Evolutionary conservation across 2,888 invertebrate genomes (phyloP), one percentile per base, ranked within the genome.

Genomic region (Acronicta psi): DNA sequence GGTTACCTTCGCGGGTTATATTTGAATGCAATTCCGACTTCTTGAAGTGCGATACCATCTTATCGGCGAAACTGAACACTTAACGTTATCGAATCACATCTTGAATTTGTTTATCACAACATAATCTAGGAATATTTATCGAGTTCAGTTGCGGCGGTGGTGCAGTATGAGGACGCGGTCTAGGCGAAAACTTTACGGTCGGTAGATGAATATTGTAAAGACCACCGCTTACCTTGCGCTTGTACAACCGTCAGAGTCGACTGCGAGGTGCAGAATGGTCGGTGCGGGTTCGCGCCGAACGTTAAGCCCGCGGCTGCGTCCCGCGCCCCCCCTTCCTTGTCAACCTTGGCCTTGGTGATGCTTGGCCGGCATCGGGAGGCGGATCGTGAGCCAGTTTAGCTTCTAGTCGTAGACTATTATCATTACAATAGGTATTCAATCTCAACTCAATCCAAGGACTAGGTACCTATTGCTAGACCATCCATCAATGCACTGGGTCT

Each of bases 251-350:
- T 93, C 87, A 91, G 88, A 92, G 92, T 91, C 93, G 92, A 93
- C 94, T 94, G 93, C 94, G 91, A 92, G 93, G 93, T 93, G 94
- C 90, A 93, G 94, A 94, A 94, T 94, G 94, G 88, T 88, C 86
- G 83, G 85, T 83, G 88, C 85, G 90, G 91, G 90, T 89, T 88
- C 87, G 93, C 92, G 92, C 91, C 82, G 88, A 88, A 84, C 93
- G 92, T 91, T 92, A 91, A 90, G 92, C 92, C 89, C 87, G 88
- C 84, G 83, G 77, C 73, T 76, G 64, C 86, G 76, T 88, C 91
- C 92, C 91, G 89, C 92, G 83, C 90, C 92, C 92, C 91, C 89
- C 90, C 87, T 85, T 88, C 88, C 89, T 85, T 83, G 77, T 74
- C 89, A 92, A 90, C 93, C 93, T 93, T 92, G 93, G 93, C 93